phyloP scores from a whole-genome alignment of 2,113 vertebrate species.

The Paedocypris sp. region DNA sequence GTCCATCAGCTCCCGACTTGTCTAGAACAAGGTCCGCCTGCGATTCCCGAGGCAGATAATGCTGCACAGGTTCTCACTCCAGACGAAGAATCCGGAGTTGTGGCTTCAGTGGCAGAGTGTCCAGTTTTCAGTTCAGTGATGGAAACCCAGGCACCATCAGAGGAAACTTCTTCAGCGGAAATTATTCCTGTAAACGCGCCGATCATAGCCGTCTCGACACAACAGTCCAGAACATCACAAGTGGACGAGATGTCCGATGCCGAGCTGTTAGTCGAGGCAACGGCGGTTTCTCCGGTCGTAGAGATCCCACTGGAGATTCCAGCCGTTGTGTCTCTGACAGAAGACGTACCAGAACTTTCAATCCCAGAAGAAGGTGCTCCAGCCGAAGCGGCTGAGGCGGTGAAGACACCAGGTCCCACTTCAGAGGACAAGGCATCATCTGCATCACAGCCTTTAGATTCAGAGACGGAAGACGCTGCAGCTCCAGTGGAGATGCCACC shows the following conservation, averaged over 20 bases:
- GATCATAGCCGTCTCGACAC: background rate
- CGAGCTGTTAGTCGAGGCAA: too few species aligned
- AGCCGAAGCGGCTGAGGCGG: too few species aligned
- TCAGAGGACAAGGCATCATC: background rate
- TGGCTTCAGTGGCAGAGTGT: background rate
- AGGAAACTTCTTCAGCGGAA: background rate
- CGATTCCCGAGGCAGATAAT: background rate
- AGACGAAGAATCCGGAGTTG: background rate
- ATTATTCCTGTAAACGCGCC: background rate
- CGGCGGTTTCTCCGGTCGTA: slow-evolving; percentile 5
- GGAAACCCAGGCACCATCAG: too few species aligned
- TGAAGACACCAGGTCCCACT: background rate
- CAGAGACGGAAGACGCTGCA: background rate
- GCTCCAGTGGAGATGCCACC: background rate
- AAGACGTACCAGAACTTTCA: background rate
- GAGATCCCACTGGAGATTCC: background rate
- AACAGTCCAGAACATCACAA: background rate
- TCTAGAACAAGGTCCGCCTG: too few species aligned
- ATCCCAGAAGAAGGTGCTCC: background rate
- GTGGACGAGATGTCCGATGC: background rate
- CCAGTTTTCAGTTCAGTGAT: background rate
- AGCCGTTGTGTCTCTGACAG: background rate
- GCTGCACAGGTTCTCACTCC: background rate
- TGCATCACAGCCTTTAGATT: background rate
- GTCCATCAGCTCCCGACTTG: too few species aligned